phyloP scores from a whole-genome alignment of 2,113 vertebrate genomes.

The Platichthys flesus region DNA sequence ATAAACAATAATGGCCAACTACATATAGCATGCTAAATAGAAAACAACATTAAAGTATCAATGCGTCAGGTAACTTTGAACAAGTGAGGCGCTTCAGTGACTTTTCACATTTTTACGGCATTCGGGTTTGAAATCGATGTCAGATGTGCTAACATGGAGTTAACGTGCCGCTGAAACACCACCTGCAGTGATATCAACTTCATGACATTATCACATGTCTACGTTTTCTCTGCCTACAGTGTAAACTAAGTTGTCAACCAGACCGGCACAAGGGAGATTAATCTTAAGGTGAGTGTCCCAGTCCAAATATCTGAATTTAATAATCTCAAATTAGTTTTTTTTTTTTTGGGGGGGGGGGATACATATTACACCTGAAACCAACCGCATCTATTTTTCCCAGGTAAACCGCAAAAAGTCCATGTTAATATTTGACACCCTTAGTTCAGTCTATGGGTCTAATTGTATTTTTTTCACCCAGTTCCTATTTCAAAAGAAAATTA shows the following conservation, averaged over 20 bases:
- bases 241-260: slow-evolving; percentile 52
- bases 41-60: background rate
- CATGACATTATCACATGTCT: background rate
- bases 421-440: too few relatives aligned
- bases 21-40: background rate
- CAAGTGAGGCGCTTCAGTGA: too few relatives aligned
- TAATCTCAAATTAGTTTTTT: background rate
- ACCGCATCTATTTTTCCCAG: too few relatives aligned
- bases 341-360: too few relatives aligned
- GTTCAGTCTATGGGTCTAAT: too few relatives aligned
- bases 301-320: background rate
- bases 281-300: slow-evolving; percentile 60
- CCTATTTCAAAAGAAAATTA: background rate
- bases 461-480: background rate
- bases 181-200: background rate
- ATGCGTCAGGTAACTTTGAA: too few relatives aligned
- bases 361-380: too few relatives aligned
- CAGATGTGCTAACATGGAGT: background rate
- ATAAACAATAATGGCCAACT: background rate
- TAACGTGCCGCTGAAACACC: background rate
- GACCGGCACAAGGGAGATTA: slow-evolving; percentile 36
- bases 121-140: background rate
- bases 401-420: too few relatives aligned
- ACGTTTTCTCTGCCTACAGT: slow-evolving; percentile 61
- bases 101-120: background rate